Conservation (phyloP, 2,113 vertebrate genomes). For the Oncorhynchus tshawytscha region DNA sequence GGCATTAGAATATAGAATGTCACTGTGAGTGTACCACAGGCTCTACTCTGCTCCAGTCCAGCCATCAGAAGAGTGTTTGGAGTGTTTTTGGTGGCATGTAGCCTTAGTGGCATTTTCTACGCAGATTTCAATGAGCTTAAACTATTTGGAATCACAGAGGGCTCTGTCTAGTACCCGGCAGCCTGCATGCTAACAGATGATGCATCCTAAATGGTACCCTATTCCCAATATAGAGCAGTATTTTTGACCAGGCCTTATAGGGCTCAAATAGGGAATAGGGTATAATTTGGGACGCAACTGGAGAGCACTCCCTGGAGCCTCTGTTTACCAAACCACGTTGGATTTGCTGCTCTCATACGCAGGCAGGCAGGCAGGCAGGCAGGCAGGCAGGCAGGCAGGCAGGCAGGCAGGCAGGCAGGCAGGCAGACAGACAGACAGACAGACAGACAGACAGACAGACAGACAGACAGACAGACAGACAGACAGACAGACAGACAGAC, state of each 20-base stretch:
- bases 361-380: slow-evolving; percentile 48
- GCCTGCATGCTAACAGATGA: slow-evolving; percentile 54
- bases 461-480: slow-evolving; percentile 63
- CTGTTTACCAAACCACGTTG: slow-evolving; percentile 79
- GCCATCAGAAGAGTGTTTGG: slow-evolving; percentile 20
- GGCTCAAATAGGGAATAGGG: too few species aligned
- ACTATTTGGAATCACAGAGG: slow-evolving; percentile 73
- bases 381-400: slow-evolving; percentile 63
- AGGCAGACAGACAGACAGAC: slow-evolving; percentile 18
- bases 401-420: slow-evolving; percentile 62
- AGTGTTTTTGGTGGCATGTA: slow-evolving; percentile 50
- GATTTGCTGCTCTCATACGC: slow-evolving; percentile 69
- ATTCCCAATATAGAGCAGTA: too few species aligned
- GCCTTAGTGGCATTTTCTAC: slow-evolving; percentile 71
- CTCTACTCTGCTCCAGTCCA: not conserved
- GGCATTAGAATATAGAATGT: slow-evolving; percentile 13
- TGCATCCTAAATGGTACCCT: too few species aligned
- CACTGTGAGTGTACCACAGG: not conserved
- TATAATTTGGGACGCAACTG: not conserved
- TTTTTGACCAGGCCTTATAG: too few species aligned
- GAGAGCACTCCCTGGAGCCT: slow-evolving; percentile 72
- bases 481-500: too few species aligned
- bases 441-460: not conserved
- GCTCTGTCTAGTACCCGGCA: slow-evolving; percentile 60
- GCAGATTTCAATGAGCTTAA: slow-evolving; percentile 71